Percentiles rank a stretch among this genome's conserved stretches.
Conservation (phyloP, 37 sponge, comb jelly and placozoan species). For the Agelas oroides region DNA sequence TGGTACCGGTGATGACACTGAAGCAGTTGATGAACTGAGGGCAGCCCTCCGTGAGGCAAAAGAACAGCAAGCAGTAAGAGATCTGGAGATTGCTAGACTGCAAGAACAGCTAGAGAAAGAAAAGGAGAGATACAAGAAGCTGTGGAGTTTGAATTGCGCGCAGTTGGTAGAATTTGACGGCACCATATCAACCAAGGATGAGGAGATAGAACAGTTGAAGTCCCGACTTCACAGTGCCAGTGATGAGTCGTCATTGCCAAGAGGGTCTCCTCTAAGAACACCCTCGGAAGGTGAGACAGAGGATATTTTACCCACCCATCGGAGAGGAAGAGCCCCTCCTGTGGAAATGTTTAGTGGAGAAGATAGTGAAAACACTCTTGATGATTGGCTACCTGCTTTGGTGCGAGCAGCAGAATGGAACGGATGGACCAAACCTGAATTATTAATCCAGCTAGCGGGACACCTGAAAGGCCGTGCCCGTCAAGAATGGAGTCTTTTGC, state of each 20-base stretch:
- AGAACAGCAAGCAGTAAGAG: no score
- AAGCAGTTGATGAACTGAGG: no score
- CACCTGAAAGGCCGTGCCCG: neutral
- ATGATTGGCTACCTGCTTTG: constrained; percentile 12
- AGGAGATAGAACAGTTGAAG: no score
- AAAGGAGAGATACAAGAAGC: neutral
- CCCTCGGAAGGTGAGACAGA: no score
- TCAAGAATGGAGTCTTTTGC: neutral
- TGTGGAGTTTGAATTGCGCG: neutral
- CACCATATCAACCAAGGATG: neutral
- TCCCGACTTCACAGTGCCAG: no score
- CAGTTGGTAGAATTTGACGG: neutral
- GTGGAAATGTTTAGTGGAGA: neutral
- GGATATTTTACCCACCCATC: neutral
- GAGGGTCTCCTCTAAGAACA: no score
- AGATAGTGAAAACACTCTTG: neutral
- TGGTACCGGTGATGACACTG: no score
- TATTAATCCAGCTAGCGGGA: neutral
- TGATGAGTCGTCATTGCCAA: no score
- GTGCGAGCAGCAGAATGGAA: neutral
- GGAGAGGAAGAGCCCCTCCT: constrained; percentile 1
- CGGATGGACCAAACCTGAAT: neutral
- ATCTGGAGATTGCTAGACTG: neutral
- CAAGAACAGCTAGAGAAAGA: neutral
- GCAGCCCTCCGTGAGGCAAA: no score